Conservation (phyloP, 2,113 vertebrate genomes). For the Chaetodon auriga region DNA sequence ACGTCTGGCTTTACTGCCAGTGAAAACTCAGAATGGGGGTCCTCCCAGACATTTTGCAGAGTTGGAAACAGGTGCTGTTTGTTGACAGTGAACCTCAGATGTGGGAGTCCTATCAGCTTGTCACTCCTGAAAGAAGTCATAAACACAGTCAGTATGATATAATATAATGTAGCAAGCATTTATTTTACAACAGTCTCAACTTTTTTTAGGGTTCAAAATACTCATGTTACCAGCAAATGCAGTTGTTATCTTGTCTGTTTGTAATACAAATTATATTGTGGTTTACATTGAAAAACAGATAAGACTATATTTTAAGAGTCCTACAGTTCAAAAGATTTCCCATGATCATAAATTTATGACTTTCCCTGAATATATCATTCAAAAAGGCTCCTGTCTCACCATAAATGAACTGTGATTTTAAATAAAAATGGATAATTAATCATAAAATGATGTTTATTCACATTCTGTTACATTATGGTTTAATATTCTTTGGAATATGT, state of each 20-base stretch:
- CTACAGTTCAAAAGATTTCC: too few relatives aligned
- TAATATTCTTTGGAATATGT: too few relatives aligned
- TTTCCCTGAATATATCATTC: too few relatives aligned
- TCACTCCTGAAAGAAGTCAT: conserved; percentile 52
- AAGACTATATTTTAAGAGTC: too few relatives aligned
- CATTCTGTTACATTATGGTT: too few relatives aligned
- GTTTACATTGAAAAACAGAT: not conserved
- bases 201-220: not conserved
- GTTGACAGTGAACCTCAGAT: conserved; percentile 39
- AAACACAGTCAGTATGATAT: conserved; percentile 25
- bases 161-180: not conserved
- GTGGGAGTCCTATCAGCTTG: conserved; percentile 48
- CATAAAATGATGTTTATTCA: too few relatives aligned
- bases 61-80: conserved; percentile 36
- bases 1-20: not conserved
- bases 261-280: not conserved
- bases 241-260: not conserved
- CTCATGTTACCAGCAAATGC: not conserved
- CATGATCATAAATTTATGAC: too few relatives aligned
- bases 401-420: too few relatives aligned
- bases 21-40: not conserved
- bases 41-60: conserved; percentile 8
- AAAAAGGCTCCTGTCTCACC: too few relatives aligned
- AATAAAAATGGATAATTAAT: too few relatives aligned
- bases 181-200: not conserved